Conservation (phyloP, 2,797 vertebrate genomes). For the Hippocampus kuda region DNA sequence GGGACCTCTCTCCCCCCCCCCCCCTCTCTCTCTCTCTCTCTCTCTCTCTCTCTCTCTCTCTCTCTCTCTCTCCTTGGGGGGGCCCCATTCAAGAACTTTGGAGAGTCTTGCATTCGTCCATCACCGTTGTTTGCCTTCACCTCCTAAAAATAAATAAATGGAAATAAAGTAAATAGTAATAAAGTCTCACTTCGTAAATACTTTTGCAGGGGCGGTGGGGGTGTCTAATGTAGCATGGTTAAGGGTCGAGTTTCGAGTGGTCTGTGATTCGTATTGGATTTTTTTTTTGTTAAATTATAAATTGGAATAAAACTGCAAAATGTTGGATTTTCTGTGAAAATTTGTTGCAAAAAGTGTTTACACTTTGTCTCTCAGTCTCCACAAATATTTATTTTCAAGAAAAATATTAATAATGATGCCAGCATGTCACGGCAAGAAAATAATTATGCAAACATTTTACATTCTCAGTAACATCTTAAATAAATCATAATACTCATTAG, state of each 20-base stretch:
- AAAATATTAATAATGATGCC: background rate
- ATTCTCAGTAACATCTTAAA: background rate
- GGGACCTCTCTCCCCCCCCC: no score
- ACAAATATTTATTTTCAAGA: background rate
- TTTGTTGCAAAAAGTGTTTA: background rate
- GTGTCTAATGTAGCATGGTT: no score
- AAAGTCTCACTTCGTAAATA: background rate
- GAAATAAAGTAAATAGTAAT: background rate
- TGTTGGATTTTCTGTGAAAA: background rate
- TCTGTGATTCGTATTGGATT: background rate
- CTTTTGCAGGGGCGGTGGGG: no score
- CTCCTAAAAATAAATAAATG: background rate
- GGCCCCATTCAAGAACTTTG: background rate
- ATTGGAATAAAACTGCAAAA: background rate
- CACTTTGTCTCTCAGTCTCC: background rate
- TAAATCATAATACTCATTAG: background rate
- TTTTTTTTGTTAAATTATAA: background rate
- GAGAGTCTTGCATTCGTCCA: background rate
- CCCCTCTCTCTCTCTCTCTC: slow-evolving; percentile 14
- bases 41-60: slow-evolving; percentile 14
- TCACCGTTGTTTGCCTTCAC: background rate
- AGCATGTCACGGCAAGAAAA: background rate
- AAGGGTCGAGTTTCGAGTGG: background rate
- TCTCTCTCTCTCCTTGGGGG: slow-evolving; percentile 2
- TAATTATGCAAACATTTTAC: background rate